Percentiles rank a stretch among this genome's conserved stretches.
Evolutionary conservation across 37 sponge, comb jelly and placozoan species (phyloP).

Genomic region (Oscarella lobularis): DNA sequence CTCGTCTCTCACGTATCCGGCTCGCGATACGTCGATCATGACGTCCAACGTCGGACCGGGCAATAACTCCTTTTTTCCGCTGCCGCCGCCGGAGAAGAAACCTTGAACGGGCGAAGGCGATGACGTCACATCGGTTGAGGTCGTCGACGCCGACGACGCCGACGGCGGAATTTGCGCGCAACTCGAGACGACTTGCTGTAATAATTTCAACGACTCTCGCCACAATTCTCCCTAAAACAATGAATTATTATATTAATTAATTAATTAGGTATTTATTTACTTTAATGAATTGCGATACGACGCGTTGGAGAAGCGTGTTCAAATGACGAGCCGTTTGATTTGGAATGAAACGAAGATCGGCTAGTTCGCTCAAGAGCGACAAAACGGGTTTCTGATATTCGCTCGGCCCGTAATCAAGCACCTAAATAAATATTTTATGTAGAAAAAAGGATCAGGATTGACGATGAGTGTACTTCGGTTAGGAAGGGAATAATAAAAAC

Average conservation of each 20-base stretch:
- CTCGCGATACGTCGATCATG: neutral
- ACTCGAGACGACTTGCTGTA: conserved; percentile 7
- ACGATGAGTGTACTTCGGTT: neutral
- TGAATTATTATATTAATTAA: too few species aligned
- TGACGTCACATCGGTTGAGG: neutral
- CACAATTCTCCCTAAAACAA: conserved; percentile 13
- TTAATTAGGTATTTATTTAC: too few species aligned
- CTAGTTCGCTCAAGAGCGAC: conserved; percentile 9
- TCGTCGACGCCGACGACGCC: neutral
- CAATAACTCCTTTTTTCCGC: neutral
- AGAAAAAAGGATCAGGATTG: too few species aligned
- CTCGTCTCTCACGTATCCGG: neutral
- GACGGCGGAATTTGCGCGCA: neutral
- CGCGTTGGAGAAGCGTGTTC: conserved; percentile 2
- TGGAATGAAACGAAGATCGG: neutral
- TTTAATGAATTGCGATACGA: conserved; percentile 3
- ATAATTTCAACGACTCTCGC: conserved; percentile 4
- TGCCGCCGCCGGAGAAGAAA: too few species aligned
- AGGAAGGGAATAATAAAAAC: neutral
- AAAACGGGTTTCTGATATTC: conserved; percentile 14
- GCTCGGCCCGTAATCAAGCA: neutral
- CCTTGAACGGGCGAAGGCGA: neutral
- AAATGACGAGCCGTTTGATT: conserved; percentile 2
- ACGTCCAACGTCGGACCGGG: neutral
- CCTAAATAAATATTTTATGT: too few species aligned